These are phyloP conservation scores for Aegotheles bennettii DNA, from an alignment of 2,113 vertebrate genomes.

Conservation along the genomic window DNA sequence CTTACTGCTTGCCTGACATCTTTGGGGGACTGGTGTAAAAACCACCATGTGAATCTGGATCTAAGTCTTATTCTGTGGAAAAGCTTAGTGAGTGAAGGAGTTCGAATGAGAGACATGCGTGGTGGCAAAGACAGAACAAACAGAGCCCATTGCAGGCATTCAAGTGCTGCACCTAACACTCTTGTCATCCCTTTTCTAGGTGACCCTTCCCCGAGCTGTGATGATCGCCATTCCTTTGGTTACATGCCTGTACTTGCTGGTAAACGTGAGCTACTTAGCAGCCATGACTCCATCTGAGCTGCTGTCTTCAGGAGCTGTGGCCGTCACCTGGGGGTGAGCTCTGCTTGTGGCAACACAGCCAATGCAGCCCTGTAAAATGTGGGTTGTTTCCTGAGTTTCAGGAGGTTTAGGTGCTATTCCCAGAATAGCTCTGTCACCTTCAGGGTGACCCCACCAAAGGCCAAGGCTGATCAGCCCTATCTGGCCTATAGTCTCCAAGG, in stretches of 20 bases:
- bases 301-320: constrained; percentile 80
- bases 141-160: not conserved
- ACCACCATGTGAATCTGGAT: not conserved
- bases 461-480: not conserved
- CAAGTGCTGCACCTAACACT: not conserved
- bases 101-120: not conserved
- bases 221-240: constrained; percentile 86
- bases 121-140: not conserved
- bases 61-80: not conserved
- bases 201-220: constrained; percentile 83
- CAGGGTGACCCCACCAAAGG: not conserved
- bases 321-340: constrained; percentile 87
- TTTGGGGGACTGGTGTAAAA: not conserved
- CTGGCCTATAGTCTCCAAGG: not conserved
- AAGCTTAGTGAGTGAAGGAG: not conserved
- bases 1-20: not conserved
- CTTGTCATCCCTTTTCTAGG: constrained; percentile 62
- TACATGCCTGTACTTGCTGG: constrained; percentile 83
- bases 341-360: not conserved
- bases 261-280: constrained; percentile 88
- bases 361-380: not conserved
- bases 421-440: not conserved
- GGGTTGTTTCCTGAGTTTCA: not conserved
- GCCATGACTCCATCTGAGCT: constrained; percentile 84
- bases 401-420: not conserved